Evolutionary conservation across 2,113 vertebrate species (phyloP), one percentile per base, ranked within the genome.

Genomic region (Hepsetus odoe): DNA sequence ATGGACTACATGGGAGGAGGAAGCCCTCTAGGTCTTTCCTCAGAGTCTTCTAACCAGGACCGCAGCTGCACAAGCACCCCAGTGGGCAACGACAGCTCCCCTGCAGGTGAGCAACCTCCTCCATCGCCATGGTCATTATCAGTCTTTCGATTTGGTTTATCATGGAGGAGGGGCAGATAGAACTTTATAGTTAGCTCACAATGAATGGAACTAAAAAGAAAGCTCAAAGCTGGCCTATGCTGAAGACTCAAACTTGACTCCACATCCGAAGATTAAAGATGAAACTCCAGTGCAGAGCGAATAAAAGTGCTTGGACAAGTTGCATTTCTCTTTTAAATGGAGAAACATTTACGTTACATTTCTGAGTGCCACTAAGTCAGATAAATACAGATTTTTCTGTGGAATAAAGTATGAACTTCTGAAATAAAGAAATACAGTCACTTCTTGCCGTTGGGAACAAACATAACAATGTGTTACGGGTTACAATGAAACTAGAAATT

Each of bases 41-140:
- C 97, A 0, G 98, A 98, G 89, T 99, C 98, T 1, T 98, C 98
- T 82, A 98, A 95, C 82, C 96, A 96, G 91, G 98, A 99, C 88
- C 95, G 97, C 42, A 99, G 98, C 91, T 97, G 97, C 91, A 96
- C 95, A 91, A 99, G 98, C 91, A 99, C 98, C 66, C 98, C 98
- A 0, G 95, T 97, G 82, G 98, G 96, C 88, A 96, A 95, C 0
- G 98, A 99, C 55, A 95, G 96, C 84, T 97, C 95, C 0, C 95
- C 96, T 0, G 94, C 95, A 95, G 96, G 98, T 98, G 87, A 93
- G 89, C 38, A 22, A 18, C 30, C 18, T 74, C 56, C 40, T 35
- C 38, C 30, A 56, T 51, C 30, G 26, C 5, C 30, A 28, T 55
- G 28, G 68, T 77, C 16, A 42, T 51, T 28, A 35, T 30, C 24